Evolutionary conservation across 1,140 invertebrate species (phyloP).

Genomic region (Solenopsis fugax): DNA sequence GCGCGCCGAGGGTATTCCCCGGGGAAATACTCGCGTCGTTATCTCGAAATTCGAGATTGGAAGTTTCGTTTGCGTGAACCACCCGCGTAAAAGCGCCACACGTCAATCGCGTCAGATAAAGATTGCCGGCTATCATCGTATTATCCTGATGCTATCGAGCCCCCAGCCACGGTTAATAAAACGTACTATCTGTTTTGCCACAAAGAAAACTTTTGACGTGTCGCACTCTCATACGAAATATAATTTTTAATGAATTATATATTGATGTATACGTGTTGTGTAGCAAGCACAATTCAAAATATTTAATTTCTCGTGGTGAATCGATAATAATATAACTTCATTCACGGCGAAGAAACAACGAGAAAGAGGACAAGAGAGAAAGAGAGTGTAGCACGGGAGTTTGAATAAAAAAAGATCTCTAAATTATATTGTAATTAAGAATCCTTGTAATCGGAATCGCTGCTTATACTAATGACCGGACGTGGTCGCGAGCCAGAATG

Average conservation of each 20-base stretch:
- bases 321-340: background rate
- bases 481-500: constrained; percentile 17
- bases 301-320: background rate
- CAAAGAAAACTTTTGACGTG: background rate
- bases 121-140: constrained; percentile 2
- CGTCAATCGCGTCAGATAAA: constrained; percentile 22
- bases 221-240: background rate
- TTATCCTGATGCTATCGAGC: background rate
- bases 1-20: constrained; percentile 27
- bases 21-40: constrained; percentile 71
- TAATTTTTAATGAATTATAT: background rate
- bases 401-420: constrained; percentile 57
- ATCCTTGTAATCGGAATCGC: constrained; percentile 72
- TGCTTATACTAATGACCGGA: constrained; percentile 71
- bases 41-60: constrained; percentile 67
- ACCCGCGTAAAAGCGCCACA: constrained; percentile 17
- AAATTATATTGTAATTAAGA: constrained; percentile 72
- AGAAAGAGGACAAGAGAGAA: background rate
- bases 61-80: constrained; percentile 51
- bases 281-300: background rate
- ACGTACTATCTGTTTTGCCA: background rate
- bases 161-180: background rate
- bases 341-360: background rate
- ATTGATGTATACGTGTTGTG: background rate
- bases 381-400: constrained; percentile 7